Base-by-base conservation (phyloP, 1,140 invertebrate genomes). In the Lepidurus apus region DNA sequence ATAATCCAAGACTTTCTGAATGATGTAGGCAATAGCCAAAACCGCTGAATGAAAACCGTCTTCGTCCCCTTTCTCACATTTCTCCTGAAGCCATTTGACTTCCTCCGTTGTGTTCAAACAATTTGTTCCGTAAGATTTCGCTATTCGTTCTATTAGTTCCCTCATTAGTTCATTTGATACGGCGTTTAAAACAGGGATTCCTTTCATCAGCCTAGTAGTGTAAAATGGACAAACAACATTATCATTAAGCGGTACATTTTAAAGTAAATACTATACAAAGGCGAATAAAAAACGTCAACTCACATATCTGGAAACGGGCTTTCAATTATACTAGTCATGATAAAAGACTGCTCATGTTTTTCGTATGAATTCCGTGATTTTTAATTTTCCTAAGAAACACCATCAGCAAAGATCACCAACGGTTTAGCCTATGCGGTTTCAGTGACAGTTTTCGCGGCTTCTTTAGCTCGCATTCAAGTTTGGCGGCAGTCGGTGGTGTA, bases 141-240 rank as follows among this genome's bases (percentile, higher is more conserved):
- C 21, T n/a, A 65, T 65, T 65, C 21, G 17, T 65, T 65, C 53
- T 9, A 65, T 1, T 7, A 65, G 13, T 21, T 65, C 9, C 53
- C 21, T 9, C 17, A 65, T 13, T 1, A 65, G 17, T 65, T 65
- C 53, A 21, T 21, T 65, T 1, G 53, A 17, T 65, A 65, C 1
- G 53, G 53, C 8, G 53, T 65, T 65, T 65, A 65, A 65, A n/a
- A 65, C 53, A 21, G 53, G 53, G 53, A 65, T 65, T 65, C 53
- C 53, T 65, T 65, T 65, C 13, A 65, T 13, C 53, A 65, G 21
- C 6, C 53, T 65, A n/a, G 3, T 47, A 47, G 17, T 47, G 17
- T 47, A 47, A 17, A 47, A 17, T 47, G 17, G 10, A 47, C 17
- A 4, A 11, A 47, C 10, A 11, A 11, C 10, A 10, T 47, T 10